Base-by-base conservation (phyloP, 2,113 vertebrate genomes). In the Psammodynastes pulverulentus region DNA sequence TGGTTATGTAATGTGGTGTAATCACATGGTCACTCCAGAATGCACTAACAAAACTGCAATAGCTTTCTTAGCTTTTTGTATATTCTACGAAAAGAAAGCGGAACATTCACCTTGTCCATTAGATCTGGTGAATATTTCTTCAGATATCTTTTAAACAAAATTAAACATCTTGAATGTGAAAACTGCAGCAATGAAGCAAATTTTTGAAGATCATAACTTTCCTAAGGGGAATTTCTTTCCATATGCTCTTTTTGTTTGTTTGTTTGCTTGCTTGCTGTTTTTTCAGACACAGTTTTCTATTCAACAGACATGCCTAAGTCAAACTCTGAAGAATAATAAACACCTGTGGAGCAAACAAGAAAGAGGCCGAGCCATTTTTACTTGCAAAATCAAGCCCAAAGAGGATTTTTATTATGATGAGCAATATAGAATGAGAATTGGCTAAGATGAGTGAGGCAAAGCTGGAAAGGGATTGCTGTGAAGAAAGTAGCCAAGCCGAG, bases 381-480 rank as follows among this genome's bases (percentile, higher is more conserved):
- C 24, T 90, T 92, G 91, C 91, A 91, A 91, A 88, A 45, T 23
- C 58, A 93, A 97, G 96, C 89, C 95, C 94, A 94, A 88, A 94
- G 49, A 95, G 91, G 95, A 93, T 95, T 93, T 96, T 97, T 97
- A 97, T 96, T 97, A 39, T 87, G 39, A 45, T 92, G 3, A 92
- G 89, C 84, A 0, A 0, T 86, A 58, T 29, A 93, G 79, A 84
- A 56, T 8, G 0, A 5, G 87, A 23, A 92, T 67, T 54, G 89
- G 54, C 54, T 86, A 93, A 23, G 91, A 58, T 51, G 90, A 93
- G 91, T 48, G 84, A 93, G 88, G 54, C 24, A 62, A 87, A 88
- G 79, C 90, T 24, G 24, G 12, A 48, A 46, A 24, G 34, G 86
- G 52, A 49, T 84, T 51, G 91, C 62, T 52, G 7, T 86, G 17